A percentile compares a stretch with the other conserved stretches of the same genome.
phyloP scores from a whole-genome alignment of 2,888 invertebrate species.

The Tipula lateralis region DNA sequence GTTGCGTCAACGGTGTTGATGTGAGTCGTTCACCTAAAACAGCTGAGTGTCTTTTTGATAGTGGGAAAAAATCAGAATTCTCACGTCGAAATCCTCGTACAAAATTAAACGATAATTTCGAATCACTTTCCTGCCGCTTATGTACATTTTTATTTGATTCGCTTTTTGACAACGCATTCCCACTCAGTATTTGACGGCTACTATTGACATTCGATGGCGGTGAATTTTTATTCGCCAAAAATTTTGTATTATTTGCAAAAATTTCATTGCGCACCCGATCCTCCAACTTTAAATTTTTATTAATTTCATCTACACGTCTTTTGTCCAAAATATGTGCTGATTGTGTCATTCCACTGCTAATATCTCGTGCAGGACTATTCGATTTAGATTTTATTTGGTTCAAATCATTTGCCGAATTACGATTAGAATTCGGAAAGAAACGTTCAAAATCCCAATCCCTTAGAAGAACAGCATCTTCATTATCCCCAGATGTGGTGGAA shows the following conservation, averaged over 20 bases:
- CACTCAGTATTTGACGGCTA: slow-evolving; percentile 31
- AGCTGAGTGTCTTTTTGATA: slow-evolving; percentile 72
- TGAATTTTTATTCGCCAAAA: slow-evolving; percentile 35
- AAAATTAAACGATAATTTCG: slow-evolving; percentile 65
- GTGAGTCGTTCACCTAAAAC: slow-evolving; percentile 52
- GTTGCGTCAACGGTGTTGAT: slow-evolving; percentile 42
- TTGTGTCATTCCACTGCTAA: slow-evolving; percentile 46
- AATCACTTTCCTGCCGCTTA: slow-evolving; percentile 69
- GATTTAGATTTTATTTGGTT: slow-evolving; percentile 35
- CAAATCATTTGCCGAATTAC: slow-evolving; percentile 44
- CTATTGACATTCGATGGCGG: not conserved
- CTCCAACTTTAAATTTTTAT: slow-evolving; percentile 37
- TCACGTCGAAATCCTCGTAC: slow-evolving; percentile 75
- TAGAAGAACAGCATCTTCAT: slow-evolving; percentile 73
- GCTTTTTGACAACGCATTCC: slow-evolving; percentile 30
- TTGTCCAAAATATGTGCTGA: slow-evolving; percentile 31
- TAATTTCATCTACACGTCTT: slow-evolving; percentile 35
- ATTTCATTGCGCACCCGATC: slow-evolving; percentile 36
- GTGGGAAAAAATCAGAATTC: slow-evolving; percentile 77
- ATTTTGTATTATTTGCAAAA: slow-evolving; percentile 36
- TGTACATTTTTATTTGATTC: slow-evolving; percentile 50
- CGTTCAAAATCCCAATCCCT: slow-evolving; percentile 85
- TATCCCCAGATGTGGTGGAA: slow-evolving; percentile 50
- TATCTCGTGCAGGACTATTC: slow-evolving; percentile 50
- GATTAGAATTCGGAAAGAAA: slow-evolving; percentile 61